A percentile compares a stretch with the other conserved stretches of the same genome.
Conservation (phyloP, 2,888 invertebrate species). For the Branchinecta sandiegonensis region DNA sequence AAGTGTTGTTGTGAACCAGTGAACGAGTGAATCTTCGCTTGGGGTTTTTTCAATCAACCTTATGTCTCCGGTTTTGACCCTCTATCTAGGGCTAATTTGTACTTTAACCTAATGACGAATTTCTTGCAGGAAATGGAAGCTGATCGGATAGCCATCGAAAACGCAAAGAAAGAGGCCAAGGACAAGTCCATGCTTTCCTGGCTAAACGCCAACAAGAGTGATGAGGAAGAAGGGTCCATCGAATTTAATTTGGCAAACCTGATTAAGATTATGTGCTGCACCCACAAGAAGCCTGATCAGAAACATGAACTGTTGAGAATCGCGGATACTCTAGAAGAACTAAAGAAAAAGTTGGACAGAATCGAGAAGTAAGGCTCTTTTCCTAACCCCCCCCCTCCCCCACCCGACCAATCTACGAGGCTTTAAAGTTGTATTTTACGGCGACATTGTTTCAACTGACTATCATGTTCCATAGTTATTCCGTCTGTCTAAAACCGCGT, state of each 20-base stretch:
- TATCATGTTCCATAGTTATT: too few relatives aligned
- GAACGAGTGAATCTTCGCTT: too few relatives aligned
- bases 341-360: slow-evolving; percentile 36
- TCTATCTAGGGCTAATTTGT: too few relatives aligned
- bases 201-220: slow-evolving; percentile 28
- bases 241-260: slow-evolving; percentile 42
- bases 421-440: too few relatives aligned
- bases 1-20: too few relatives aligned
- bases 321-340: slow-evolving; percentile 35
- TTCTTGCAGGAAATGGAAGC: slow-evolving; percentile 31
- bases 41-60: too few relatives aligned
- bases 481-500: too few relatives aligned
- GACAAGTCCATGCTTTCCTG: slow-evolving; percentile 33
- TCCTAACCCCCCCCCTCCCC: too few relatives aligned
- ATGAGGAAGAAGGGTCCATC: slow-evolving; percentile 38
- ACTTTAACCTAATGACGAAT: too few relatives aligned
- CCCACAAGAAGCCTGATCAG: slow-evolving; percentile 36
- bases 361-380: slow-evolving; percentile 35
- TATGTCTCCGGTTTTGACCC: too few relatives aligned
- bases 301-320: slow-evolving; percentile 35
- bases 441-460: too few relatives aligned
- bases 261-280: slow-evolving; percentile 42
- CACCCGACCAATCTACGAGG: too few relatives aligned
- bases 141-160: slow-evolving; percentile 32
- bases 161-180: slow-evolving; percentile 34